A percentile compares a stretch with the other conserved stretches of the same genome.
phyloP scores from a whole-genome alignment of 2,888 invertebrate species.

The Ectemnius cavifrons region DNA sequence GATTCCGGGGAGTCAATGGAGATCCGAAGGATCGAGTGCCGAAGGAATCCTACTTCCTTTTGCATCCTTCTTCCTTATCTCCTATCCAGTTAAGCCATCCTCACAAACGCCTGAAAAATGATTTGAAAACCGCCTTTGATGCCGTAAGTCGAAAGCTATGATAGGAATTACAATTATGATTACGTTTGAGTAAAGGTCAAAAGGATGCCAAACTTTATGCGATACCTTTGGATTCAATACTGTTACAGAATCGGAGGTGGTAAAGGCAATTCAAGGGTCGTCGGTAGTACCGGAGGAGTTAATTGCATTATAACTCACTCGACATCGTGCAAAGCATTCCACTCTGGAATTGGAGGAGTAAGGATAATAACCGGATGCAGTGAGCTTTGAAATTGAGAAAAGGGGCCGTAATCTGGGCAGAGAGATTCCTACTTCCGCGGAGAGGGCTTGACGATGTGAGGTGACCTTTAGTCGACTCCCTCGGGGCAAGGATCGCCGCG shows the following conservation, averaged over 20 bases:
- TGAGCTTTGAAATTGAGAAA: conserved; percentile 3
- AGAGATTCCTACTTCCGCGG: not conserved
- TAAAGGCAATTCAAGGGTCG: no score
- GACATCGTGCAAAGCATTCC: not conserved
- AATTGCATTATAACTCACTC: no score
- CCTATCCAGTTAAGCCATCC: conserved; percentile 6
- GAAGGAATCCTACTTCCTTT: conserved; percentile 13
- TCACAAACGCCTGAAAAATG: conserved; percentile 2
- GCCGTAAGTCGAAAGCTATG: no score
- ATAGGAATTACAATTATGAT: no score
- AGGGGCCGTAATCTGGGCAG: not conserved
- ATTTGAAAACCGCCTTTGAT: no score
- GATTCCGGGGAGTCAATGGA: conserved; percentile 40
- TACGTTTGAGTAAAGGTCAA: no score
- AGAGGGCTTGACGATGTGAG: conserved; percentile 4
- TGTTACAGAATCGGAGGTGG: no score
- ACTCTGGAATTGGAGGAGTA: not conserved
- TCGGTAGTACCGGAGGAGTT: no score
- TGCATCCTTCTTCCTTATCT: not conserved
- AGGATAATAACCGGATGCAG: not conserved
- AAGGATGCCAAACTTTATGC: no score
- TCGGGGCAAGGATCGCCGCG: conserved; percentile 12
- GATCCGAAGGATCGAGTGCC: conserved; percentile 18
- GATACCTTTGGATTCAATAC: no score
- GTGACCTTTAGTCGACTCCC: conserved; percentile 4